A percentile compares a stretch with the other conserved stretches of the same genome.
phyloP scores from a whole-genome alignment of 2,797 vertebrate species.

The Carcharodon carcharias region DNA sequence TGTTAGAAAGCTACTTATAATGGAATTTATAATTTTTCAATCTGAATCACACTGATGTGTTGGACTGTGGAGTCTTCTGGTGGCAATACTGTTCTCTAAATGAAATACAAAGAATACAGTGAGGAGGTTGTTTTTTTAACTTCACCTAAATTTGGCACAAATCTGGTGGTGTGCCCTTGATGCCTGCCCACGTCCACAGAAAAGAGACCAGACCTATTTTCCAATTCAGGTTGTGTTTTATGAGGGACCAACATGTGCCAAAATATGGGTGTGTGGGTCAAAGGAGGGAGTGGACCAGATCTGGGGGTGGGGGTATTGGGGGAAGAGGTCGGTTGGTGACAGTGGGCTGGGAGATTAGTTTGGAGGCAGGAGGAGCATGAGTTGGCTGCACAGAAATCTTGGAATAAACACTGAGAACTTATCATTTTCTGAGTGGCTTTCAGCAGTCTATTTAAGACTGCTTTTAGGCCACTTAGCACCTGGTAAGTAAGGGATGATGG shows the following conservation, averaged over 20 bases:
- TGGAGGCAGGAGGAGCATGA: background rate
- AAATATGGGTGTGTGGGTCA: background rate
- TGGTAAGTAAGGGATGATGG: background rate
- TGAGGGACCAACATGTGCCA: too few species aligned
- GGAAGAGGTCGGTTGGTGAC: background rate
- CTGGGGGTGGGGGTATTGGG: background rate
- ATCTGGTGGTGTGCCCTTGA: too few species aligned
- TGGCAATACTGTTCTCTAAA: background rate
- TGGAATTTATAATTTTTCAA: background rate
- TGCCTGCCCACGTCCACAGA: too few species aligned
- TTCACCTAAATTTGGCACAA: too few species aligned
- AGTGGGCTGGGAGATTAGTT: background rate
- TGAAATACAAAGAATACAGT: too few species aligned
- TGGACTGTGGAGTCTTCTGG: background rate
- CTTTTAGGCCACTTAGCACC: background rate
- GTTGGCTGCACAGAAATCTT: background rate
- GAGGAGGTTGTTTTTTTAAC: too few species aligned
- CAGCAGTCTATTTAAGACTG: background rate
- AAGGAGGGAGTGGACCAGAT: background rate
- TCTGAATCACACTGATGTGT: background rate
- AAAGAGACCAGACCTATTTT: too few species aligned
- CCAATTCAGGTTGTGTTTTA: too few species aligned
- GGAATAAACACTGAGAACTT: background rate
- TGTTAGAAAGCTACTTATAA: background rate
- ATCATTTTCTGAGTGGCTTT: background rate